These are phyloP conservation scores for Habroteleia sp. DNA, from an alignment of 2,888 invertebrate genomes.

Conservation along the genomic window DNA sequence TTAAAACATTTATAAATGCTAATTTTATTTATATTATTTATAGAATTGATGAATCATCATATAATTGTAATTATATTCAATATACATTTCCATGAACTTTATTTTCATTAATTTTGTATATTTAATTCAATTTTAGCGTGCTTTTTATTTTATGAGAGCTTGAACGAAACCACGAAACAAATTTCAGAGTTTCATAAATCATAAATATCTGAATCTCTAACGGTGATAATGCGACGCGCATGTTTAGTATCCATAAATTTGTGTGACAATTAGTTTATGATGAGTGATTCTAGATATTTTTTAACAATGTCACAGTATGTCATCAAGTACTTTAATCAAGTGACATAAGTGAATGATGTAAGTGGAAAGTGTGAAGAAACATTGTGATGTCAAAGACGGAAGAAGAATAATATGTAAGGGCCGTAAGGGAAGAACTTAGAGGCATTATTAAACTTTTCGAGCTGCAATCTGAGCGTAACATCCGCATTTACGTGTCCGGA, in stretches of 20 bases:
- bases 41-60: too few relatives aligned
- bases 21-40: too few relatives aligned
- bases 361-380: constrained; percentile 61
- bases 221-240: constrained; percentile 7
- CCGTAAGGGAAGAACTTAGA: constrained; percentile 59
- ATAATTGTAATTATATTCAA: too few relatives aligned
- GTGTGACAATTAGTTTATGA: constrained; percentile 19
- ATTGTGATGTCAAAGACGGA: constrained; percentile 51
- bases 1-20: too few relatives aligned
- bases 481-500: constrained; percentile 71
- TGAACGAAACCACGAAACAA: constrained; percentile 36
- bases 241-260: constrained; percentile 47
- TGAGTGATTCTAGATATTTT: constrained; percentile 46
- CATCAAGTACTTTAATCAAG: constrained; percentile 58
- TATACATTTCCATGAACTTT: too few relatives aligned
- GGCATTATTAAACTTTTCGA: constrained; percentile 71
- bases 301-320: constrained; percentile 53
- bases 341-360: constrained; percentile 60
- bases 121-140: too few relatives aligned
- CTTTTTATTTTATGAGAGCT: neutral
- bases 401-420: constrained; percentile 54
- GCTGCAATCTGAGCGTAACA: constrained; percentile 69
- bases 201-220: constrained; percentile 1
- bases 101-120: too few relatives aligned
- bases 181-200: constrained; percentile 1